These are phyloP conservation scores for Porites cylindrica DNA, from an alignment of 92 coral and sea anemone species.

Conservation along the genomic window DNA sequence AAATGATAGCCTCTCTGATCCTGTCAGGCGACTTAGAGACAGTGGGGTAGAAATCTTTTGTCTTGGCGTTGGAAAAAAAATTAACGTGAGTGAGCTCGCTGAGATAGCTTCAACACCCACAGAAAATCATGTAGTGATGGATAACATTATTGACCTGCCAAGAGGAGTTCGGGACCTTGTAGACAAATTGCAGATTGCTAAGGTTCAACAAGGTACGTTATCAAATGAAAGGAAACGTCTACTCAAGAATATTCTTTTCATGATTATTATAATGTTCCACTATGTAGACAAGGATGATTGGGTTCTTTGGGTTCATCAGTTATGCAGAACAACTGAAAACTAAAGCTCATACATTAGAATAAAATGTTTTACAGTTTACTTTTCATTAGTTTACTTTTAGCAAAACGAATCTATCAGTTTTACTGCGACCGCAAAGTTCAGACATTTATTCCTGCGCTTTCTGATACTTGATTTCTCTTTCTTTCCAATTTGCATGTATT, in stretches of 20 bases:
- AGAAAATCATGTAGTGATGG: constrained; percentile 53
- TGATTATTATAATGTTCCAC: no score
- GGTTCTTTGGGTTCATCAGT: no score
- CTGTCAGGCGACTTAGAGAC: constrained; percentile 66
- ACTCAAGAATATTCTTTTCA: background rate
- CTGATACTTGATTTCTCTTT: no score
- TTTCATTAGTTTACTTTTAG: no score
- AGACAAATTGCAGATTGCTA: constrained; percentile 76
- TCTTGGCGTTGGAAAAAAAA: constrained; percentile 63
- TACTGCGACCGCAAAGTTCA: no score
- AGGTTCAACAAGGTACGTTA: constrained; percentile 72
- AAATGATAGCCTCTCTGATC: constrained; percentile 69
- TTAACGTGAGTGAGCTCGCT: constrained; percentile 32
- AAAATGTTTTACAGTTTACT: no score
- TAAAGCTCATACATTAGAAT: no score
- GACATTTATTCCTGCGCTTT: no score
- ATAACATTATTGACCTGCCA: constrained; percentile 13
- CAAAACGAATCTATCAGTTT: no score
- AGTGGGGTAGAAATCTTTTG: constrained; percentile 76
- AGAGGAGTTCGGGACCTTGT: constrained; percentile 68
- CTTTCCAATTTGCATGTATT: no score
- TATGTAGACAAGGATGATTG: no score
- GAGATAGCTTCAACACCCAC: constrained; percentile 71
- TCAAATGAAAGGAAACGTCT: background rate
- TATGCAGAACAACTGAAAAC: no score